Evolutionary conservation across 1,140 invertebrate genomes (phyloP).

Genomic region (Dendroctonus valens): DNA sequence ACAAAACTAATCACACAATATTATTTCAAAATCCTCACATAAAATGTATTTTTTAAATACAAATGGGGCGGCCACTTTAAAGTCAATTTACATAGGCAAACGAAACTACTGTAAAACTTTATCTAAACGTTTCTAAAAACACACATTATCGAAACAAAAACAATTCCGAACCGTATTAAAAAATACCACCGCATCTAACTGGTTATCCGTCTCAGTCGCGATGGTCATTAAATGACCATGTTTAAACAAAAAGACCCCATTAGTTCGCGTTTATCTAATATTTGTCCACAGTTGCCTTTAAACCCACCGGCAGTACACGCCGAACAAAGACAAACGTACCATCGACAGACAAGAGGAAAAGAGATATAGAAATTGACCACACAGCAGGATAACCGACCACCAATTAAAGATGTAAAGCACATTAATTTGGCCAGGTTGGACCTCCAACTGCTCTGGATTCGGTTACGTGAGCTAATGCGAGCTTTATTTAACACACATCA

Average conservation of each 20-base stretch:
- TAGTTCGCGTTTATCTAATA: conserved; percentile 51
- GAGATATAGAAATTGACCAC: conserved; percentile 44
- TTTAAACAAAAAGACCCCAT: conserved; percentile 51
- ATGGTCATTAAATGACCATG: conserved; percentile 49
- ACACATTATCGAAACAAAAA: conserved; percentile 24
- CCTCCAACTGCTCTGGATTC: conserved; percentile 38
- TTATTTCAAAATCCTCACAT: no score
- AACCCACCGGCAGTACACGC: conserved; percentile 20
- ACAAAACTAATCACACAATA: no score
- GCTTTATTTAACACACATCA: conserved; percentile 13
- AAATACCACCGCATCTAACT: conserved; percentile 19
- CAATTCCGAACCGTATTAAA: conserved; percentile 13
- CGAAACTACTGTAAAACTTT: conserved; percentile 10
- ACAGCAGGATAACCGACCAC: conserved; percentile 50
- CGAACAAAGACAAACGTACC: conserved; percentile 35
- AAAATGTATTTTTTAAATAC: no score
- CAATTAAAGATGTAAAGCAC: conserved; percentile 53
- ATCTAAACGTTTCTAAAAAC: conserved; percentile 14
- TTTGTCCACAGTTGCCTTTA: conserved; percentile 49
- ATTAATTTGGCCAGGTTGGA: conserved; percentile 50
- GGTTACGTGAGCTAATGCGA: conserved; percentile 39
- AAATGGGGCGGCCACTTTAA: background rate
- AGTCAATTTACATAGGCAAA: conserved; percentile 8
- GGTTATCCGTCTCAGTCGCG: conserved; percentile 31
- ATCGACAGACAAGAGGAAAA: conserved; percentile 34